Evolutionary conservation across 2,888 invertebrate genomes (phyloP).

Genomic region (Calameuta idolon): DNA sequence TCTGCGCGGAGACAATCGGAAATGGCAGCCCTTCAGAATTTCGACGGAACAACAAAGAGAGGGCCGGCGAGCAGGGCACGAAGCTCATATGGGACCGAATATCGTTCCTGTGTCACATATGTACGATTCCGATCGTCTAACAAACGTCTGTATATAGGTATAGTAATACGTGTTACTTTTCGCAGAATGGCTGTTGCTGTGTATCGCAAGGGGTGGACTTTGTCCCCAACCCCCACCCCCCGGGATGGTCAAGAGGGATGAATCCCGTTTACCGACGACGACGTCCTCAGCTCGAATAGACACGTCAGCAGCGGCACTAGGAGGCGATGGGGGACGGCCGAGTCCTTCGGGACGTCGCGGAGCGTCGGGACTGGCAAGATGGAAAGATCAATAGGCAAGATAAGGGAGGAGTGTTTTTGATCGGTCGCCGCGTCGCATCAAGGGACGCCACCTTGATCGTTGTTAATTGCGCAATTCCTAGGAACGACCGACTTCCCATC

Average conservation of each 20-base stretch:
- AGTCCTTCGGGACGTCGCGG: slow-evolving; percentile 22
- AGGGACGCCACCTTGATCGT: slow-evolving; percentile 40
- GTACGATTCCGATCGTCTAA: no score
- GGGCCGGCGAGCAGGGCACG: not conserved
- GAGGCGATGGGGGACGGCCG: slow-evolving; percentile 35
- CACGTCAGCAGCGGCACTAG: slow-evolving; percentile 34
- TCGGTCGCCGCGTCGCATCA: slow-evolving; percentile 52
- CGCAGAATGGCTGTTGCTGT: no score
- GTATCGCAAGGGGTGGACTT: no score
- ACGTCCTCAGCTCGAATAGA: no score
- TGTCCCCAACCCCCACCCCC: no score
- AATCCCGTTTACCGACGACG: no score
- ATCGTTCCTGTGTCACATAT: no score
- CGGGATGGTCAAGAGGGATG: no score
- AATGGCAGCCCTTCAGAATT: slow-evolving; percentile 11
- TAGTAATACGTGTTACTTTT: no score
- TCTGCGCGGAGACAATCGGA: slow-evolving; percentile 20
- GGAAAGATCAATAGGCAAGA: slow-evolving; percentile 55
- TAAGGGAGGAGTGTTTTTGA: slow-evolving; percentile 53
- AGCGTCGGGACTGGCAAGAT: slow-evolving; percentile 16
- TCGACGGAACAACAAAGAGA: not conserved
- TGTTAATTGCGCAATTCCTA: slow-evolving; percentile 43
- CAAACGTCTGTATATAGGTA: no score
- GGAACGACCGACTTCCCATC: slow-evolving; percentile 9
- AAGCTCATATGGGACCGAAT: not conserved